phyloP scores from a whole-genome alignment of 2,888 invertebrate genomes.

The Agrotis segetum region DNA sequence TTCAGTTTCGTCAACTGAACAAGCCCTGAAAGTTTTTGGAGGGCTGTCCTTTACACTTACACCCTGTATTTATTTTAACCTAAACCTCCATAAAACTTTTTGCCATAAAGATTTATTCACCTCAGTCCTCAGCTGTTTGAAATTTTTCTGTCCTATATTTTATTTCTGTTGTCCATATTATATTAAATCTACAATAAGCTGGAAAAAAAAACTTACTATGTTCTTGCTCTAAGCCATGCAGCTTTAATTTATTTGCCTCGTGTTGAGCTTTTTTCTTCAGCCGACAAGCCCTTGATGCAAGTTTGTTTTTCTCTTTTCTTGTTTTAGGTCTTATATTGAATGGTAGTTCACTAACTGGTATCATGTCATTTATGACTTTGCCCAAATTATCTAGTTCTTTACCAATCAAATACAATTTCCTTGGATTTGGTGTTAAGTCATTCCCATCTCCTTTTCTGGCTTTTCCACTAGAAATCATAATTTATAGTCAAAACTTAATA shows the following conservation, averaged over 20 bases:
- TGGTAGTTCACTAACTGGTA: constrained; percentile 98
- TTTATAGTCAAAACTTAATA: background rate
- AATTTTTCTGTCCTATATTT: background rate
- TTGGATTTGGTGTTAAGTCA: constrained; percentile 98
- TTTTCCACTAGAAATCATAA: constrained; percentile 92
- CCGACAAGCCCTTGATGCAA: constrained; percentile 98
- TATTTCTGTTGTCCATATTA: no score
- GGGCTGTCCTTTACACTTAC: no score
- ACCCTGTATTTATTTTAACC: no score
- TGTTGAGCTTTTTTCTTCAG: constrained; percentile 99
- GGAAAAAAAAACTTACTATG: constrained; percentile 94
- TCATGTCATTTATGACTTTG: constrained; percentile 98
- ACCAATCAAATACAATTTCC: constrained; percentile 97
- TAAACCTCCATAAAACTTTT: no score
- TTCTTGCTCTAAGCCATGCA: constrained; percentile 97
- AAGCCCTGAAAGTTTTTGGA: no score
- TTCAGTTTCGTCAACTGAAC: no score
- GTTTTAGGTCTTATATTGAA: constrained; percentile 97
- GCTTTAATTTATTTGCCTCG: constrained; percentile 99
- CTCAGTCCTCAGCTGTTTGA: background rate
- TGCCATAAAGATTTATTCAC: background rate
- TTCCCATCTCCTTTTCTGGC: constrained; percentile 99
- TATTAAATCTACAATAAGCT: background rate
- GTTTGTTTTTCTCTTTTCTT: constrained; percentile 99
- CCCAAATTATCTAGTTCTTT: constrained; percentile 97